Conservation (phyloP, 2,888 invertebrate genomes). For the Drosophila histrio region DNA sequence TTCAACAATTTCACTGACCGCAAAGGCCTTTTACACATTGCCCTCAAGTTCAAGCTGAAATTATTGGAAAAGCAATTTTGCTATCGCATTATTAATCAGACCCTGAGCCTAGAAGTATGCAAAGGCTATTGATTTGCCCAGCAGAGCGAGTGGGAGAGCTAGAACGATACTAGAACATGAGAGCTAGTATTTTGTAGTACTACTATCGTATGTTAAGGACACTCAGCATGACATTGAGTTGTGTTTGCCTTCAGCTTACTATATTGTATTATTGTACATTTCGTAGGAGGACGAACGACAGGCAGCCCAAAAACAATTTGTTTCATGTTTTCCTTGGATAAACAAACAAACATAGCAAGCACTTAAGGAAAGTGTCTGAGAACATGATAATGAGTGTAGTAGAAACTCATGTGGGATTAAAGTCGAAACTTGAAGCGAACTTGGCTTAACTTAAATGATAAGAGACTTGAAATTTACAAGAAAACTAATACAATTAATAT, state of each 20-base stretch:
- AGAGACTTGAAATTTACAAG: no score
- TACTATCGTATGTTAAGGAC: slow-evolving; percentile 20
- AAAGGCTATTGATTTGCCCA: slow-evolving; percentile 38
- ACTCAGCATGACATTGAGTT: slow-evolving; percentile 27
- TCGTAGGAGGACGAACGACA: background rate
- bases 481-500: background rate
- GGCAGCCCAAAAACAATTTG: slow-evolving; percentile 6
- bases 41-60: slow-evolving; percentile 48
- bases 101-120: slow-evolving; percentile 35
- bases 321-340: slow-evolving; percentile 9
- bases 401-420: slow-evolving; percentile 2
- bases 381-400: slow-evolving; percentile 7
- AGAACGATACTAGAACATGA: background rate
- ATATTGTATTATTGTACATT: background rate
- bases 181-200: background rate
- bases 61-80: slow-evolving; percentile 58
- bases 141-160: background rate
- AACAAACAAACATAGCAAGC: slow-evolving; percentile 41
- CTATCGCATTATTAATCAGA: slow-evolving; percentile 37
- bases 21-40: slow-evolving; percentile 3
- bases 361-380: background rate
- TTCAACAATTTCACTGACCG: slow-evolving; percentile 28
- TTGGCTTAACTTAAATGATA: background rate
- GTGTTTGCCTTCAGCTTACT: slow-evolving; percentile 11
- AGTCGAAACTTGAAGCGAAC: background rate